Conservation (phyloP, 2,113 vertebrate species). For the Cardinalis cardinalis region DNA sequence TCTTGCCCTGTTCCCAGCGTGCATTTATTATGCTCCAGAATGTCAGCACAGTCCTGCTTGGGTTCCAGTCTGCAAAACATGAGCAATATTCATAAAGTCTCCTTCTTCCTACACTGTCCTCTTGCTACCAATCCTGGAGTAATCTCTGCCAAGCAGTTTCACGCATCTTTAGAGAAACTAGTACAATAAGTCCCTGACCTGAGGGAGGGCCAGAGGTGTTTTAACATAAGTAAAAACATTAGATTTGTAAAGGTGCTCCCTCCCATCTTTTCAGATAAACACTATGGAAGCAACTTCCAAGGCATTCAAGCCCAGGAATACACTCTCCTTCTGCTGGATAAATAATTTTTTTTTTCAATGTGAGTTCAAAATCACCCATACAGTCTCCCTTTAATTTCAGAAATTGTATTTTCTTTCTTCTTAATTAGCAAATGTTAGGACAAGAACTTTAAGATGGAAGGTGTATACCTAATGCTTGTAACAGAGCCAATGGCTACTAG, state of each 20-base stretch:
- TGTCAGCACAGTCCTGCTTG: background rate
- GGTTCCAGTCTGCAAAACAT: background rate
- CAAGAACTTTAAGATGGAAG: conserved; percentile 22
- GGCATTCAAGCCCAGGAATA: background rate
- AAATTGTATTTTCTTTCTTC: conserved; percentile 13
- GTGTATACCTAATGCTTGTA: conserved; percentile 30
- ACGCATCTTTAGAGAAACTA: background rate
- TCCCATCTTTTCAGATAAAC: background rate
- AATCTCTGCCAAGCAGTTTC: background rate
- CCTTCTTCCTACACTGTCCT: background rate
- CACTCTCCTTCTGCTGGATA: background rate
- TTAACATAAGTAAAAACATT: background rate
- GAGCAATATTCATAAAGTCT: background rate
- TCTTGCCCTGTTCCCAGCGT: background rate
- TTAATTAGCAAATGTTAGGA: conserved; percentile 47
- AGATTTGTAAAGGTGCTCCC: background rate
- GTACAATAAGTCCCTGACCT: background rate
- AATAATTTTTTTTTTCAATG: background rate
- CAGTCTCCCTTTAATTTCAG: background rate
- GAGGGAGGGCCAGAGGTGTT: background rate
- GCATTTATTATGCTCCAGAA: background rate
- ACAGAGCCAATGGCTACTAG: conserved; percentile 43
- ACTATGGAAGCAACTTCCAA: background rate
- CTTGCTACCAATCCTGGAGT: background rate
- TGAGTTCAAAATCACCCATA: background rate